Base-by-base conservation (phyloP, 2,888 invertebrate species). In the Crepidodera aurea region DNA sequence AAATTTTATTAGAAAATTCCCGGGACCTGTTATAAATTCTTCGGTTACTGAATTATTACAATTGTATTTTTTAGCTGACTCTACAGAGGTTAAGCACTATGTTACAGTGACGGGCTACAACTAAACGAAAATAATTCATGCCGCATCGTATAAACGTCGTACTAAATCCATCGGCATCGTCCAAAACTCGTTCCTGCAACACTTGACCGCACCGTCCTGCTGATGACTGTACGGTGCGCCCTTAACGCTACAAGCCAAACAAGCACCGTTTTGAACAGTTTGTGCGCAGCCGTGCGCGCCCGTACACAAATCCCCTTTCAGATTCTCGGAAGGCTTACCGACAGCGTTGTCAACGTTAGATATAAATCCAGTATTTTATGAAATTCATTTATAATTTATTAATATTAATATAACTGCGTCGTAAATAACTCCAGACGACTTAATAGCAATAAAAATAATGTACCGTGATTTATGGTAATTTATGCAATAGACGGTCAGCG, bases 221-320 rank as follows among this genome's bases (percentile, higher is more conserved):
- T 10, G 40, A 8, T 18, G 18, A 18, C 7, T 40, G 40, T 18
- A 18, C 40, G 16, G 8, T 40, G 1, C 7, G 40, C 37, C 7
- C 29, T 29, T 8, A 2, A 13, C 37, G 3, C 2, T 7, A 29
- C 10, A 29, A 29, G 34, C 12, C 4, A n/a, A 34, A 34, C 34
- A 13, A 18, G 40, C 16, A 40, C 40, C 18, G 40, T 18, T 15
- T 16, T 6, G 7, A 10, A 13, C 15, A 3, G 18, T 40, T 40
- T 40, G 7, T 18, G 18, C 40, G 40, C 40, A 40, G 18, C 40
- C 40, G 40, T 10, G 40, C 16, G 40, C 8, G 40, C 40, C 40
- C 40, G 13, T 18, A 40, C 18, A 40, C 18, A 40, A 40, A 40
- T 40, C 18, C 18, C 10, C 40, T 40, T 40, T 40, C 40, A 2